Conservation (phyloP, 1,140 invertebrate genomes). For the Protaetia brevitarsis region DNA sequence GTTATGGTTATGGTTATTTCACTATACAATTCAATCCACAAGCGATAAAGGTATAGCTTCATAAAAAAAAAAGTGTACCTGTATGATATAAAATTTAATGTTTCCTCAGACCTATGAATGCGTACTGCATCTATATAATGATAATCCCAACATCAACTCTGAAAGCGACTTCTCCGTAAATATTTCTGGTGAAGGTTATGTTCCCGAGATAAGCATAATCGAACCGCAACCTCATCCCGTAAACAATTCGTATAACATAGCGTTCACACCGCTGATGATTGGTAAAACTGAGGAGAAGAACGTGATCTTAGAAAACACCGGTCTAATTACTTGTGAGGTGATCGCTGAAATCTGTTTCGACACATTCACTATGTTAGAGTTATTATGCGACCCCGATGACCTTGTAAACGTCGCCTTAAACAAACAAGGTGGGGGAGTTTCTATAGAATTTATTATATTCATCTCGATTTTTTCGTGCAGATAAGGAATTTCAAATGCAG, state of each 20-base stretch:
- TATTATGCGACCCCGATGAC: not conserved
- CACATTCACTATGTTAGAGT: not conserved
- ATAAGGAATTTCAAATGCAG: no score
- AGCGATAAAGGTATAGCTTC: conserved; percentile 34
- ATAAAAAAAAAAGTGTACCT: not conserved
- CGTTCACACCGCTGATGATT: conserved; percentile 32
- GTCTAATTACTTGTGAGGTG: conserved; percentile 35
- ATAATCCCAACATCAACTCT: not conserved
- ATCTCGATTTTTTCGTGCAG: no score
- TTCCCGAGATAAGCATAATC: conserved; percentile 34
- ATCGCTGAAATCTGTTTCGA: conserved; percentile 30
- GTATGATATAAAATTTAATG: not conserved
- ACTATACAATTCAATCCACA: conserved; percentile 37
- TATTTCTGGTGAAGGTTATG: conserved; percentile 31
- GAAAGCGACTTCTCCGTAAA: not conserved
- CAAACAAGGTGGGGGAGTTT: no score
- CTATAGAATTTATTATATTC: no score
- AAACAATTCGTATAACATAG: conserved; percentile 16
- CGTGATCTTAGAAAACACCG: conserved; percentile 35
- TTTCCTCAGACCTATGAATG: not conserved
- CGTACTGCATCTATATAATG: not conserved
- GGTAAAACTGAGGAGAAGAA: not conserved
- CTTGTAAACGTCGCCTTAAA: not conserved
- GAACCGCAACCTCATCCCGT: conserved; percentile 25
- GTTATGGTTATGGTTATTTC: conserved; percentile 29